Evolutionary conservation across 2,888 invertebrate species (phyloP).

Genomic region (Hirtodrosophila trivittata): DNA sequence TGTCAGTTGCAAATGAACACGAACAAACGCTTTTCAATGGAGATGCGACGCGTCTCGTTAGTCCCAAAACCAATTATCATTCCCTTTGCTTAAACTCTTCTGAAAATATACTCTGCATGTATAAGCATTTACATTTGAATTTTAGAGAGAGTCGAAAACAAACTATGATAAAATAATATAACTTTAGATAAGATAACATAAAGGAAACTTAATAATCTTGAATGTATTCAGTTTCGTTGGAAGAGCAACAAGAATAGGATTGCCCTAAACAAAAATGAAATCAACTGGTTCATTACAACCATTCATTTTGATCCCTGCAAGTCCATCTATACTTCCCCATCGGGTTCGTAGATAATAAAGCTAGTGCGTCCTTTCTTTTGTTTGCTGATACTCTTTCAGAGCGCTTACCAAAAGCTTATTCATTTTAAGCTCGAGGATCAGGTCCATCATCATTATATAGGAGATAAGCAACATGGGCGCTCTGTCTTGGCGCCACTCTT

Average conservation of each 20-base stretch:
- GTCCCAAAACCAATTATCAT: constrained; percentile 16
- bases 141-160: background rate
- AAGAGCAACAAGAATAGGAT: too few relatives aligned
- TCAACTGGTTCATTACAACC: too few relatives aligned
- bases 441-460: constrained; percentile 44
- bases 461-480: constrained; percentile 37
- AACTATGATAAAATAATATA: background rate
- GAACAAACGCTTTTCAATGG: constrained; percentile 31
- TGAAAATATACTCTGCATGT: too few relatives aligned
- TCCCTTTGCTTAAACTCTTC: too few relatives aligned
- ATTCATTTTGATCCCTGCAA: too few relatives aligned
- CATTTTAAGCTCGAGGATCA: constrained; percentile 41
- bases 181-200: constrained; percentile 17
- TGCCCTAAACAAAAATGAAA: too few relatives aligned
- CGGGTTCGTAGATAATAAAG: constrained; percentile 40
- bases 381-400: constrained; percentile 24
- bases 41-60: constrained; percentile 34
- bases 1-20: constrained; percentile 72
- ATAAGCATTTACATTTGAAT: background rate
- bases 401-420: constrained; percentile 29
- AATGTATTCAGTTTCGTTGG: too few relatives aligned
- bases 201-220: too few relatives aligned
- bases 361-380: constrained; percentile 18
- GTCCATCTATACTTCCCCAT: too few relatives aligned
- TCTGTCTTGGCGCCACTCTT: constrained; percentile 11